These are phyloP conservation scores for Pao palembangensis DNA, from an alignment of 2,113 vertebrate species.

Conservation along the genomic window DNA sequence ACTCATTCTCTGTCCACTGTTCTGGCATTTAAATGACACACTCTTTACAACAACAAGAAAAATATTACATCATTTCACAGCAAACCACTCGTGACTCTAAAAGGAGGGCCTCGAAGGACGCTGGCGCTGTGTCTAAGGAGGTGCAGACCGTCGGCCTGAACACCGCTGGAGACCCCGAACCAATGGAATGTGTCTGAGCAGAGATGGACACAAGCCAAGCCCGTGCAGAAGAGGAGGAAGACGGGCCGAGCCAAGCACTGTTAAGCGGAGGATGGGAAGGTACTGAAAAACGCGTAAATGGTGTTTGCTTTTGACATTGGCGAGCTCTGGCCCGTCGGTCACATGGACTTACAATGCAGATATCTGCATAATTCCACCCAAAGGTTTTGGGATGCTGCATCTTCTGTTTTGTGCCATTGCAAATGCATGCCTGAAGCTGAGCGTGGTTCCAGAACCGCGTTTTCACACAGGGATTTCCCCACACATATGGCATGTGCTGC, in stretches of 20 bases:
- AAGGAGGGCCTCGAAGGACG: constrained; percentile 59
- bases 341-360: constrained; percentile 33
- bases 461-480: constrained; percentile 32
- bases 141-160: constrained; percentile 26
- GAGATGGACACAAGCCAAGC: constrained; percentile 42
- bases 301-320: constrained; percentile 27
- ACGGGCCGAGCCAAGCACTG: constrained; percentile 4
- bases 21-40: constrained; percentile 31
- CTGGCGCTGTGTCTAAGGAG: constrained; percentile 47
- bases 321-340: constrained; percentile 12
- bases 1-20: constrained; percentile 10
- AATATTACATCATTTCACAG: constrained; percentile 45
- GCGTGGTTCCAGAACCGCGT: constrained; percentile 4
- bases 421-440: constrained; percentile 54
- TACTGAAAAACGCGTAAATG: constrained; percentile 4
- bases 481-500: constrained; percentile 20
- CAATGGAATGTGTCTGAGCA: constrained; percentile 36
- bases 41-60: constrained; percentile 19
- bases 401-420: constrained; percentile 54
- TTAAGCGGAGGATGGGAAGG: constrained; percentile 1
- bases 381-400: constrained; percentile 64
- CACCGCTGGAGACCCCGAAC: constrained; percentile 36
- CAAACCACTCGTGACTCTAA: constrained; percentile 64
- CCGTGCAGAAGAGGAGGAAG: constrained; percentile 5
- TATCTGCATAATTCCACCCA: constrained; percentile 55